Percentiles rank a stretch among this genome's conserved stretches.
These are phyloP conservation scores for Neodiprion fabricii DNA, from an alignment of 1,140 invertebrate genomes.

Conservation along the genomic window DNA sequence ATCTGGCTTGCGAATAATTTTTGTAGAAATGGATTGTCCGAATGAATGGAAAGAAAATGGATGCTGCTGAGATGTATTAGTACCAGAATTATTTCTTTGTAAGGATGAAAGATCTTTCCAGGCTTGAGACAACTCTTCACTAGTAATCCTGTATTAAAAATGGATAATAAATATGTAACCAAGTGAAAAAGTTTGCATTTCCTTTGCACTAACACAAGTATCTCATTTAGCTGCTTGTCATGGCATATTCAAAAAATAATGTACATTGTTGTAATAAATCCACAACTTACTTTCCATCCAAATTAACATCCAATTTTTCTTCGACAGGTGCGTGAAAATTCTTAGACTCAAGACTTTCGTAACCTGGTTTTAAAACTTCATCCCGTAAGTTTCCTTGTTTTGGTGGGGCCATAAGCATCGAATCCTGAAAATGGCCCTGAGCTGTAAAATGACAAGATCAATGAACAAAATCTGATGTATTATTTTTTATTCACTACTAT, in stretches of 20 bases:
- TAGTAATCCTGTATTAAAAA: conserved; percentile 47
- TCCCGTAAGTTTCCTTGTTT: conserved; percentile 49
- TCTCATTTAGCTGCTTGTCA: too few species aligned
- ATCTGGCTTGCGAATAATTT: conserved; percentile 53
- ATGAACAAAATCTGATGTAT: conserved; percentile 6
- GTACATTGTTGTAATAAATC: background rate
- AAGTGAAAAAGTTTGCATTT: too few species aligned
- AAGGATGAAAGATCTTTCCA: conserved; percentile 41
- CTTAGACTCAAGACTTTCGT: conserved; percentile 33
- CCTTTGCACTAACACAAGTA: too few species aligned
- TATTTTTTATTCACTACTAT: background rate
- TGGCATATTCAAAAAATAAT: too few species aligned
- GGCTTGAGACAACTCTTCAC: conserved; percentile 49
- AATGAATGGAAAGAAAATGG: conserved; percentile 32
- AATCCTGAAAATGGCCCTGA: conserved; percentile 9
- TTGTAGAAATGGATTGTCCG: conserved; percentile 47
- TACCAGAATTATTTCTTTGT: conserved; percentile 8
- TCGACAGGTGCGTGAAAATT: conserved; percentile 17
- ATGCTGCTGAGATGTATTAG: conserved; percentile 12
- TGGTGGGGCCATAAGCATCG: conserved; percentile 19
- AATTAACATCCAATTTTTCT: conserved; percentile 54
- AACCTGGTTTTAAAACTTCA: conserved; percentile 56
- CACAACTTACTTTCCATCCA: conserved; percentile 62
- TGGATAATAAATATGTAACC: background rate
- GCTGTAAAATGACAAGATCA: conserved; percentile 16